Evolutionary conservation across 2,113 vertebrate genomes (phyloP).

Genomic region (Pachypanchax playfairii): DNA sequence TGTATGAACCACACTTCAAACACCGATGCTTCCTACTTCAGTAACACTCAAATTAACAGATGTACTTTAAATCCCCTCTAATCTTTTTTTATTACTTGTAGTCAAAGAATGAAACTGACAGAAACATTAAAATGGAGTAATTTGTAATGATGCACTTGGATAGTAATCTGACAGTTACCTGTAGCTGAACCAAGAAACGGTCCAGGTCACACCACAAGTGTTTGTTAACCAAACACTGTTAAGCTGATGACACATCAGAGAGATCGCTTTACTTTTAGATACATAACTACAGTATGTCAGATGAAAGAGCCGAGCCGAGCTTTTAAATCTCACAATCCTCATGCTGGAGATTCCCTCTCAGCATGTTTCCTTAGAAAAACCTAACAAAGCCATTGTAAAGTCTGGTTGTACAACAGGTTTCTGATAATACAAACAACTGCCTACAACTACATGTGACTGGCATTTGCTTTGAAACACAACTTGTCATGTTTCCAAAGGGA

Average conservation of each 20-base stretch:
- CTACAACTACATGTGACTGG: too few species aligned
- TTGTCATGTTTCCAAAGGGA: conserved; percentile 10
- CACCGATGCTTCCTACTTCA: conserved; percentile 40
- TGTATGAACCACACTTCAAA: conserved; percentile 65
- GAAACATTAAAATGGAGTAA: conserved; percentile 41
- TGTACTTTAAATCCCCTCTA: conserved; percentile 65
- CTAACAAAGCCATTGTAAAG: background rate
- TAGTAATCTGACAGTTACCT: conserved; percentile 27
- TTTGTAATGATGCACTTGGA: conserved; percentile 48
- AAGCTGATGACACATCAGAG: conserved; percentile 13
- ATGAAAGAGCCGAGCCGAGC: background rate
- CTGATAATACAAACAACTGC: too few species aligned
- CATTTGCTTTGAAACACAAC: too few species aligned
- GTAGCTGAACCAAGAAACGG: conserved; percentile 16
- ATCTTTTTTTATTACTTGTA: conserved; percentile 44
- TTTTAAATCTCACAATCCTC: conserved; percentile 15
- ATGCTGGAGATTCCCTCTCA: conserved; percentile 30
- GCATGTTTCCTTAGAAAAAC: background rate
- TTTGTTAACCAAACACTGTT: conserved; percentile 14
- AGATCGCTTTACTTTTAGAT: conserved; percentile 9
- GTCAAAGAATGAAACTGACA: conserved; percentile 33
- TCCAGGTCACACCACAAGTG: background rate
- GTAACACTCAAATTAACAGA: conserved; percentile 60
- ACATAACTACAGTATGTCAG: conserved; percentile 14
- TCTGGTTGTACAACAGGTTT: background rate